phyloP scores from a whole-genome alignment of 2,888 invertebrate species.

The Punctoribates punctum region DNA sequence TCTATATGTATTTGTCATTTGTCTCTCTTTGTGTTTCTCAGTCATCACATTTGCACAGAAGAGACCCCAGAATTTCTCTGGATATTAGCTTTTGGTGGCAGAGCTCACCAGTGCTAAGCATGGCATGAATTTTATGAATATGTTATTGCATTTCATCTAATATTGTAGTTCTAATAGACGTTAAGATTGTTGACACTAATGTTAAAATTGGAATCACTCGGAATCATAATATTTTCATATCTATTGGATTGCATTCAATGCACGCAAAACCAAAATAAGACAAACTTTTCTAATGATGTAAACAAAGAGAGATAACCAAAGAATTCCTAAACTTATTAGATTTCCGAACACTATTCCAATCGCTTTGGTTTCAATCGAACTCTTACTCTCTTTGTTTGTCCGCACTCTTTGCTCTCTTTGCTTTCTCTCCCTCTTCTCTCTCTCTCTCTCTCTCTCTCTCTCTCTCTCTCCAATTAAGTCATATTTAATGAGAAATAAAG shows the following conservation, averaged over 20 bases:
- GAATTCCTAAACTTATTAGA: constrained; percentile 16
- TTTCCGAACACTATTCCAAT: neutral
- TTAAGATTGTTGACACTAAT: neutral
- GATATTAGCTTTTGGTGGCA: neutral
- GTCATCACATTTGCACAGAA: no score
- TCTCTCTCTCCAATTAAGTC: constrained; percentile 2
- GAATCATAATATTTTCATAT: constrained; percentile 9
- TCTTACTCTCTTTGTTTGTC: neutral
- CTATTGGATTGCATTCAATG: constrained; percentile 5
- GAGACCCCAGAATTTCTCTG: neutral
- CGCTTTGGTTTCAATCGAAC: neutral
- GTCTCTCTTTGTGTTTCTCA: no score
- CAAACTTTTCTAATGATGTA: constrained; percentile 13
- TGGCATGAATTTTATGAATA: neutral
- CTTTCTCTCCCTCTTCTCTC: constrained; percentile 10
- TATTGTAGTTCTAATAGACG: neutral
- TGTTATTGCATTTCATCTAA: neutral
- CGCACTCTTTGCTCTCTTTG: neutral
- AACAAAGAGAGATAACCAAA: neutral
- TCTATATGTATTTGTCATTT: no score
- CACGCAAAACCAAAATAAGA: constrained; percentile 6
- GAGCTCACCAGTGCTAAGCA: no score
- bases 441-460: neutral
- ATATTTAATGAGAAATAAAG: constrained; percentile 4
- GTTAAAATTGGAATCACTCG: neutral